phyloP scores from a whole-genome alignment of 2,797 vertebrate genomes.

The Lepus oiostolus region DNA sequence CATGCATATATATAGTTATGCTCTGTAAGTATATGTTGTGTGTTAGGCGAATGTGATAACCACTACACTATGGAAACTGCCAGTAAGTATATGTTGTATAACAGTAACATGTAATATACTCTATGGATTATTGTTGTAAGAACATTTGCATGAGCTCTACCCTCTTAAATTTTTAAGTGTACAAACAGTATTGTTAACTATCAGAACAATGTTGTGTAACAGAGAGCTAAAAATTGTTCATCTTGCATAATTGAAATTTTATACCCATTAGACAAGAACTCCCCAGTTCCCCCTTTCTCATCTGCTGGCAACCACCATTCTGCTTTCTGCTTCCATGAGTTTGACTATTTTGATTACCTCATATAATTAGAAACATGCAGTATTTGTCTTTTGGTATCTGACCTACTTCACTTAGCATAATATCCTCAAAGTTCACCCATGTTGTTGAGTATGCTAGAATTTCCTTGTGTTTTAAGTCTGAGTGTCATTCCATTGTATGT shows the following conservation, averaged over 20 bases:
- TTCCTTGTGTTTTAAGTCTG: not conserved
- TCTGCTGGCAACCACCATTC: not conserved
- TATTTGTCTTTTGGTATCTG: not conserved
- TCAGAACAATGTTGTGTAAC: not conserved
- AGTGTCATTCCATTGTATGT: not conserved
- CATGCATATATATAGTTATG: not conserved
- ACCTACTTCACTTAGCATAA: not conserved
- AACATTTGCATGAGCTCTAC: not conserved
- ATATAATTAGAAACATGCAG: not conserved
- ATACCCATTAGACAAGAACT: not conserved
- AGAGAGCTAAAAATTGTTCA: not conserved
- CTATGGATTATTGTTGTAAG: not conserved
- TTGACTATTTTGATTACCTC: slow-evolving; percentile 12
- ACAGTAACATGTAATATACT: not conserved
- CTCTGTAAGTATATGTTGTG: not conserved
- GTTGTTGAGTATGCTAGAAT: not conserved
- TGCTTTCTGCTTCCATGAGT: not conserved
- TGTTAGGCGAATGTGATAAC: no score
- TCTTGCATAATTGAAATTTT: not conserved
- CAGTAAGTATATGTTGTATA: not conserved
- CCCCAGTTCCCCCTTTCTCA: not conserved
- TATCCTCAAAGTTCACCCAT: not conserved
- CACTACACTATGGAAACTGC: no score
- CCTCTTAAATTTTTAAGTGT: slow-evolving; percentile 15
- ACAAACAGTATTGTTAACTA: not conserved